Conservation (phyloP, 1,140 invertebrate genomes). For the Ditylenchus dipsaci region DNA sequence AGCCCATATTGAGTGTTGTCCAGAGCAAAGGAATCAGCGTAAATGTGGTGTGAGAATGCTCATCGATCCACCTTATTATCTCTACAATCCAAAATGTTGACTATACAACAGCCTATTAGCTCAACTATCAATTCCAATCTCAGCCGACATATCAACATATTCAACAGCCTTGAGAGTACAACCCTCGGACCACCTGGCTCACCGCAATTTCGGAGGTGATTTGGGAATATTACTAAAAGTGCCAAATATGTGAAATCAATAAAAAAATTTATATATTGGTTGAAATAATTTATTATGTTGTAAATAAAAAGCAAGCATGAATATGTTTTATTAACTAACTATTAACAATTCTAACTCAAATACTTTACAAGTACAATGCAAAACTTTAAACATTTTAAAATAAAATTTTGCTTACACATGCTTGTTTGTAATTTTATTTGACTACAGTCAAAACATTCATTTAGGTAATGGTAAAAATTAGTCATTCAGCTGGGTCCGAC, state of each 20-base stretch:
- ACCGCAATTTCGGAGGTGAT: neutral
- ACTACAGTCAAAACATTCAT: no score
- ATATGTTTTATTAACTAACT: neutral
- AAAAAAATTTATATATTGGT: neutral
- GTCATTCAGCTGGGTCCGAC: no score
- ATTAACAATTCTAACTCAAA: no score
- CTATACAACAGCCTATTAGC: neutral
- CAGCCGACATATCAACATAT: neutral
- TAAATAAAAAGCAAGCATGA: no score
- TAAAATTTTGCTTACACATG: no score
- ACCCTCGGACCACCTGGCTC: neutral
- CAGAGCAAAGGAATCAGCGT: neutral
- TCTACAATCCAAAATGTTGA: neutral
- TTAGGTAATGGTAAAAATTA: no score
- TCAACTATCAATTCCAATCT: neutral
- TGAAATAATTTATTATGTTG: neutral
- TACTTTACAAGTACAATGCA: no score
- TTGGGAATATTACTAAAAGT: neutral
- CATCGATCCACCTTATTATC: neutral
- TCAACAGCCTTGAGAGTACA: neutral
- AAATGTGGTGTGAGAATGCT: neutral
- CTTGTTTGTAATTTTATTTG: no score
- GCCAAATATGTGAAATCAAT: neutral
- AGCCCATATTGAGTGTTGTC: neutral
- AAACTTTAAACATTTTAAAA: neutral